Evolutionary conservation across 2,888 invertebrate genomes (phyloP).

Genomic region (Pristionchus entomophagus): DNA sequence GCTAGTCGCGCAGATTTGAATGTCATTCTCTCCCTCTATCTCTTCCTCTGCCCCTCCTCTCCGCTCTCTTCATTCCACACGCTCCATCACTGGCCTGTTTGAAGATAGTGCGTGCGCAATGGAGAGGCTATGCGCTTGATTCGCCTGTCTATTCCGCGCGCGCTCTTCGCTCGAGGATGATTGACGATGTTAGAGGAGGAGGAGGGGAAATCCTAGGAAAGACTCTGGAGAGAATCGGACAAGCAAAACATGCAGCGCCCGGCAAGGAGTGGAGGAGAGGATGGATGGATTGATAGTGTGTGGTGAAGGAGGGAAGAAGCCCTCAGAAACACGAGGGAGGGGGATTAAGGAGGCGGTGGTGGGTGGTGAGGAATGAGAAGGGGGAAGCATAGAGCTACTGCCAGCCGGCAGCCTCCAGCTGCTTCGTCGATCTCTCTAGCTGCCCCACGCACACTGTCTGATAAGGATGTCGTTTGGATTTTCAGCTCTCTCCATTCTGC

Average conservation of each 20-base stretch:
- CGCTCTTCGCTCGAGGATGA: slow-evolving; percentile 3
- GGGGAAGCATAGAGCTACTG: neutral
- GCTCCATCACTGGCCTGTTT: too few species aligned
- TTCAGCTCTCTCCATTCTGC: too few species aligned
- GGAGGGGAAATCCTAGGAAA: neutral
- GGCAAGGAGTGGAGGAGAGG: neutral
- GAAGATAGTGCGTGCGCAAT: too few species aligned
- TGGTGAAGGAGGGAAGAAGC: neutral
- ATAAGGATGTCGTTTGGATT: too few species aligned
- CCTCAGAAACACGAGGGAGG: neutral
- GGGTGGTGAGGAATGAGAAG: neutral
- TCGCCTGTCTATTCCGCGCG: neutral
- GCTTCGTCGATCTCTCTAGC: neutral
- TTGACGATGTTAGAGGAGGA: slow-evolving; percentile 17
- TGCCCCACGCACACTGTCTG: neutral
- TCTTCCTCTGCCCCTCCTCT: neutral
- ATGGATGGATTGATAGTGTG: neutral
- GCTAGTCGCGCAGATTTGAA: too few species aligned
- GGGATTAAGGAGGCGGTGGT: neutral
- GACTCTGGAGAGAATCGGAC: neutral
- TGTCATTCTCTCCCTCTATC: too few species aligned
- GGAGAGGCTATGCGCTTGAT: too few species aligned
- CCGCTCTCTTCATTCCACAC: too few species aligned
- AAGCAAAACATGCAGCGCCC: slow-evolving; percentile 8
- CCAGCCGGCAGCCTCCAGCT: neutral